These are phyloP conservation scores for Zelleria hepariella DNA, from an alignment of 2,888 invertebrate species.

Conservation along the genomic window DNA sequence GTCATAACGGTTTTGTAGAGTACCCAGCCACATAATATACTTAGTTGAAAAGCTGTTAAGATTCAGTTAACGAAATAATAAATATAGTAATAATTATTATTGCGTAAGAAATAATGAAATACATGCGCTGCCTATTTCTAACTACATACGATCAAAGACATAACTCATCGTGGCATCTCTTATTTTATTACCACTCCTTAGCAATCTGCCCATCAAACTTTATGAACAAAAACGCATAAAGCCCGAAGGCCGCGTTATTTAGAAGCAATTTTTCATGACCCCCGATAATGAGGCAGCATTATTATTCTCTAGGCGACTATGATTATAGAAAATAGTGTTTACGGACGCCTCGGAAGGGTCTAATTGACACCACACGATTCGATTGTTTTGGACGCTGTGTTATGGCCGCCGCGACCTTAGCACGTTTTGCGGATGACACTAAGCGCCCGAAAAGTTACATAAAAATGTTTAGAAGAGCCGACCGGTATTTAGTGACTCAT, in stretches of 20 bases:
- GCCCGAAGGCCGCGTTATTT: neutral
- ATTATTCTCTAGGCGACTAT: conserved; percentile 5
- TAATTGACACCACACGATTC: conserved; percentile 51
- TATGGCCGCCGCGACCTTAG: conserved; percentile 47
- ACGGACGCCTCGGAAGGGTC: conserved; percentile 29
- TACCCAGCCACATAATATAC: too few relatives aligned
- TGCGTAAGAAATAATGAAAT: too few relatives aligned
- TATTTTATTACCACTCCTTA: neutral
- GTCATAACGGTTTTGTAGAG: too few relatives aligned
- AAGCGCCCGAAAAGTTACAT: neutral
- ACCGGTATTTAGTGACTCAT: too few relatives aligned
- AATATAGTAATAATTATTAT: too few relatives aligned
- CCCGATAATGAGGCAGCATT: conserved; percentile 4
- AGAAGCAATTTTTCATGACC: conserved; percentile 2
- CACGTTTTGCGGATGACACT: conserved; percentile 11
- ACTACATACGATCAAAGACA: too few relatives aligned
- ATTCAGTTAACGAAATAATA: too few relatives aligned
- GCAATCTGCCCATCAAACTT: neutral
- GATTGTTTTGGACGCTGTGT: conserved; percentile 45
- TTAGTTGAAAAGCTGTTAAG: too few relatives aligned
- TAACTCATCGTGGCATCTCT: too few relatives aligned
- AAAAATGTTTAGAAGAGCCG: too few relatives aligned
- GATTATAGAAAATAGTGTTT: conserved; percentile 21
- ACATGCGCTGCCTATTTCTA: too few relatives aligned
- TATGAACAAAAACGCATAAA: neutral